A percentile compares a stretch with the other conserved stretches of the same genome.
phyloP scores from a whole-genome alignment of 2,888 invertebrate species.

The Nephrotoma flavescens region DNA sequence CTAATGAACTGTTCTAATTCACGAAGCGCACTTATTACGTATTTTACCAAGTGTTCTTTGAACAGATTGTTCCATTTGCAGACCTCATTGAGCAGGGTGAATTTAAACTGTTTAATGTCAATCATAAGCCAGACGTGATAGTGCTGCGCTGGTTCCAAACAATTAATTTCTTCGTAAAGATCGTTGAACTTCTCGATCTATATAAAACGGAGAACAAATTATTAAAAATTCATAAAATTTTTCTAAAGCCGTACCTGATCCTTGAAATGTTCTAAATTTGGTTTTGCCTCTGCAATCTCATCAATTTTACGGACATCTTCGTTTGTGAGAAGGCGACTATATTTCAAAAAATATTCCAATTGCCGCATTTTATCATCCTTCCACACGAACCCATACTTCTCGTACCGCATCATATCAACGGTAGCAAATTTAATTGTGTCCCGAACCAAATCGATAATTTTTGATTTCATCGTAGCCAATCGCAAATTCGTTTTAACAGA shows the following conservation, averaged over 20 bases:
- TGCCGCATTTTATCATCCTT: slow-evolving; percentile 60
- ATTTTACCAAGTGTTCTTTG: slow-evolving; percentile 70
- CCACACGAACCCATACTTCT: slow-evolving; percentile 68
- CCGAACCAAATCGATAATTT: neutral
- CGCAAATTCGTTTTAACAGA: neutral
- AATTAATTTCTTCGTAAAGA: slow-evolving; percentile 57
- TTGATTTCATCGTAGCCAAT: neutral
- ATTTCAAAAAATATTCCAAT: slow-evolving; percentile 59
- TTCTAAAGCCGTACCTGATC: slow-evolving; percentile 39
- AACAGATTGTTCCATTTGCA: slow-evolving; percentile 81
- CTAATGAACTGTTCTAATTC: slow-evolving; percentile 65
- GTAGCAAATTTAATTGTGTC: neutral
- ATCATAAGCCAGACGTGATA: slow-evolving; percentile 69
- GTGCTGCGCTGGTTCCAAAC: slow-evolving; percentile 49
- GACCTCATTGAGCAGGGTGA: slow-evolving; percentile 64
- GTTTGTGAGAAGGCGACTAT: slow-evolving; percentile 52
- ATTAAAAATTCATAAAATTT: neutral
- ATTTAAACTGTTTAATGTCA: slow-evolving; percentile 64
- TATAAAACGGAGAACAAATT: neutral
- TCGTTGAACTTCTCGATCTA: slow-evolving; percentile 70
- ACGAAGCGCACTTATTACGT: slow-evolving; percentile 49
- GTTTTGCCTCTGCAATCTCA: neutral
- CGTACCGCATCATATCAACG: slow-evolving; percentile 32
- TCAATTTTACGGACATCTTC: slow-evolving; percentile 40
- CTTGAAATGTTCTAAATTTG: slow-evolving; percentile 47